phyloP scores from a whole-genome alignment of 2,888 invertebrate genomes.

The Eupithecia pulchellata region DNA sequence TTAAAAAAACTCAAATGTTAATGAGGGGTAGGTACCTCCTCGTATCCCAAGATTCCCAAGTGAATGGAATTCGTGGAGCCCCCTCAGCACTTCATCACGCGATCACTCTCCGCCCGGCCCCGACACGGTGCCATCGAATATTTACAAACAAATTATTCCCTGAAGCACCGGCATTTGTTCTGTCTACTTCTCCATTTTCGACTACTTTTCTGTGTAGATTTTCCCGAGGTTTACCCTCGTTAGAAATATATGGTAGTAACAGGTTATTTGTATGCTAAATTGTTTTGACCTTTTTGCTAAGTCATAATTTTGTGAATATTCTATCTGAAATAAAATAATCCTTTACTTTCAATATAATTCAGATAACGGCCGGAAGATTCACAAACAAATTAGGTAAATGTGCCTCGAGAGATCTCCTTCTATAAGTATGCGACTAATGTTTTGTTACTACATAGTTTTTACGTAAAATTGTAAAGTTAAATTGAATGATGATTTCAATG shows the following conservation, averaged over 20 bases:
- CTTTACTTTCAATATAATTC: neutral
- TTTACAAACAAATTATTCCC: neutral
- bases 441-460: no score
- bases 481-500: no score
- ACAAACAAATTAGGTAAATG: neutral
- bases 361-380: neutral
- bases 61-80: neutral
- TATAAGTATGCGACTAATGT: no score
- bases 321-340: neutral
- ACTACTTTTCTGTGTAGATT: neutral
- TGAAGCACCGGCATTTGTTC: neutral
- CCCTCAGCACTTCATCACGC: neutral
- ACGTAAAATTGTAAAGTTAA: no score
- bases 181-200: neutral
- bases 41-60: no score
- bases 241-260: neutral
- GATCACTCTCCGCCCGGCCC: neutral
- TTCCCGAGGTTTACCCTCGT: neutral
- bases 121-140: neutral
- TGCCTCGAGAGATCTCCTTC: neutral
- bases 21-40: neutral
- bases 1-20: neutral
- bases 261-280: neutral
- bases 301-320: neutral
- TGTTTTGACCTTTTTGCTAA: neutral